Base-by-base conservation (phyloP, 2,797 vertebrate genomes). In the Astyanax mexicanus region DNA sequence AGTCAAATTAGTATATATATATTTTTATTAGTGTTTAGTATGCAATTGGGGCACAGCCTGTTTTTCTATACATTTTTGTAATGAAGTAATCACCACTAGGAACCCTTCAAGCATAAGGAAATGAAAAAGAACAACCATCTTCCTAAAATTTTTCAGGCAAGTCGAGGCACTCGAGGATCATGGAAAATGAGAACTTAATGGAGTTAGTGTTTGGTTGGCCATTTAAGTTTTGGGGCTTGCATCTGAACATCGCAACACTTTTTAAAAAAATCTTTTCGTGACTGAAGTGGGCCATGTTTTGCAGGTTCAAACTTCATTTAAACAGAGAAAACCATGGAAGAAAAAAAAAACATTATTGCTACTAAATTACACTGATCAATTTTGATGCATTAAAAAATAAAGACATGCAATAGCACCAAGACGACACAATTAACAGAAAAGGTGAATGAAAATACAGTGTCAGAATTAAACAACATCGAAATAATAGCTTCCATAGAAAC, bases 181-280 rank as follows among this genome's bases (percentile, higher is more conserved):
- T 32, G 69, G 55, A 58, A 27, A 80, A 82, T 6, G 21, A 68
- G 55, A 68, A 29, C 23, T 57, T 71, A 74, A 64, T 40, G 23
- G 64, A 72, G 64, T 79, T 81, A 84, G 82, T 84, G 84, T 86
- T 83, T 84, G 72, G 75, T 78, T 79, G 75, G 70, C 47, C 74
- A 57, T 74, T 74, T 74, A 79, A 85, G 84, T 74, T 77, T 81
- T 68, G 69, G 55, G 61, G 70, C 72, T 83, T 83, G 68, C 64
- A 81, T 64, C 77, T 81, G 35, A 72, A 72, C 49, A n/a, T n/a
- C n/a, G n/a, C n/a, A n/a, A n/a, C n/a, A n/a, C n/a, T n/a, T n/a
- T n/a, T n/a, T n/a, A n/a, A n/a, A n/a, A n/a, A n/a, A n/a, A n/a
- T 61, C 32, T 42, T 37, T 38, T 57, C 49, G 69, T 51, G 25